phyloP scores from a whole-genome alignment of 2,113 vertebrate genomes.

The Marmota monax region DNA sequence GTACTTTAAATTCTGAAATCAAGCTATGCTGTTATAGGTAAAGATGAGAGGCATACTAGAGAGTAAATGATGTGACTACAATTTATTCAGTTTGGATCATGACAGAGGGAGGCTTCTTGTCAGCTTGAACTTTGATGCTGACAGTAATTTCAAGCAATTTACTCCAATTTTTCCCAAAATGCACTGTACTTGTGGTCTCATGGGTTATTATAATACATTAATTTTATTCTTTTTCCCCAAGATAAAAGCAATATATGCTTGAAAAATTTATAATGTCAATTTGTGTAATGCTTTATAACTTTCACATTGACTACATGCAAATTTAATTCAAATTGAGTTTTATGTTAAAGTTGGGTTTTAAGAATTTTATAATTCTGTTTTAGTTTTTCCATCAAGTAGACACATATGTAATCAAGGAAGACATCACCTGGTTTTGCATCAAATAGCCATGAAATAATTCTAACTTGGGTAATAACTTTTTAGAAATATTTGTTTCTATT shows the following conservation, averaged over 20 bases:
- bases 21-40: background rate
- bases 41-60: background rate
- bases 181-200: background rate
- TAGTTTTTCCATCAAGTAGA: background rate
- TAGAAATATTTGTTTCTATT: conserved; percentile 44
- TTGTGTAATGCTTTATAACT: background rate
- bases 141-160: conserved; percentile 53
- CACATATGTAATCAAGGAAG: background rate
- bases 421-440: background rate
- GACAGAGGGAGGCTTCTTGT: background rate
- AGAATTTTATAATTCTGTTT: conserved; percentile 55
- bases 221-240: background rate
- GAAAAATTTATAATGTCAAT: conserved; percentile 19
- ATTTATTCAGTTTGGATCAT: background rate
- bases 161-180: background rate
- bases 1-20: background rate
- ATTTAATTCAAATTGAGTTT: conserved; percentile 66
- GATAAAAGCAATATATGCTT: conserved; percentile 13
- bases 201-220: background rate
- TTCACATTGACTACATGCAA: conserved; percentile 45
- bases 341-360: conserved; percentile 53
- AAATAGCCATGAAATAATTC: conserved; percentile 20
- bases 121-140: conserved; percentile 1
- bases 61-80: background rate
- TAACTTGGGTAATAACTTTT: background rate